Evolutionary conservation across 2,797 vertebrate genomes (phyloP).

Genomic region (Danionella dracula): DNA sequence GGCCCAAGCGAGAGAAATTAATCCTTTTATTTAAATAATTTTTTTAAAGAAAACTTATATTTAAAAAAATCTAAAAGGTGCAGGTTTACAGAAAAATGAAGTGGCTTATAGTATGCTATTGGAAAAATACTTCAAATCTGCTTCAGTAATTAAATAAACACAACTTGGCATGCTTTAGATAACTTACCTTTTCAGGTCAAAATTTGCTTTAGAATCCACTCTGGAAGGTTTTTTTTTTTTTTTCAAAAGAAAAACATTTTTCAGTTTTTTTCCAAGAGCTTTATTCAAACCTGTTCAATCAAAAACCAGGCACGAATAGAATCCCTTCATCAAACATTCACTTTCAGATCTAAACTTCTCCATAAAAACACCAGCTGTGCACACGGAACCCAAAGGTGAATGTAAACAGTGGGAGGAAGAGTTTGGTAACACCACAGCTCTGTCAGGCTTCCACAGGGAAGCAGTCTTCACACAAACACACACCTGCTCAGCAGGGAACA

Average conservation of each 20-base stretch:
- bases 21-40: too few relatives aligned
- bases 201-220: background rate
- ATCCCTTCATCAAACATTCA: slow-evolving; percentile 41
- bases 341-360: slow-evolving; percentile 32
- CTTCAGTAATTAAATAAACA: too few relatives aligned
- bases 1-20: too few relatives aligned
- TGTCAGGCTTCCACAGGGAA: slow-evolving; percentile 56
- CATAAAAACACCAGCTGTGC: slow-evolving; percentile 9
- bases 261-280: slow-evolving; percentile 43
- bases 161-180: too few relatives aligned
- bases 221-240: background rate
- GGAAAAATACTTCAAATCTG: too few relatives aligned
- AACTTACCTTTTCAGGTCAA: too few relatives aligned
- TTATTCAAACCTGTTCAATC: slow-evolving; percentile 46
- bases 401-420: slow-evolving; percentile 41
- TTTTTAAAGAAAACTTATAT: too few relatives aligned
- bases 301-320: slow-evolving; percentile 37
- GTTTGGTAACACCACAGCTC: slow-evolving; percentile 36
- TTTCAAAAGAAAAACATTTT: background rate
- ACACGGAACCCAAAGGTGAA: slow-evolving; percentile 14
- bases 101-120: too few relatives aligned
- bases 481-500: slow-evolving; percentile 58
- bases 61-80: too few relatives aligned
- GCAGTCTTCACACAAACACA: slow-evolving; percentile 41
- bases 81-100: too few relatives aligned